phyloP scores from a whole-genome alignment of 2,113 vertebrate species.

The Limanda limanda region DNA sequence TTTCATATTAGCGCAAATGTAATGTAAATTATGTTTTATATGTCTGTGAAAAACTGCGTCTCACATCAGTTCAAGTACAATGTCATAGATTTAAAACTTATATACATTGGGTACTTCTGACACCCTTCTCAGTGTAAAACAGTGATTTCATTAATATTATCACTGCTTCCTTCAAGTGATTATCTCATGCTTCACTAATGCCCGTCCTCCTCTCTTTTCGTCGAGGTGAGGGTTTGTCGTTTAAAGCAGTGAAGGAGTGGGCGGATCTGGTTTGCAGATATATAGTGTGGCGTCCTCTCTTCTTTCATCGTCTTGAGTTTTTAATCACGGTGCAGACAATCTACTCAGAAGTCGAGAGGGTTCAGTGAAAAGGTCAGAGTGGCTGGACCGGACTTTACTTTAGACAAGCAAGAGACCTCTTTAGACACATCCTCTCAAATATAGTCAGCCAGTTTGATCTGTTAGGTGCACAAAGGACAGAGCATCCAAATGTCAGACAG shows the following conservation, averaged over 20 bases:
- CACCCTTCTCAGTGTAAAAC: background rate
- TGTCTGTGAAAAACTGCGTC: too few species aligned
- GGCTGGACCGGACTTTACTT: slow-evolving; percentile 10
- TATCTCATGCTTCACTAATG: slow-evolving; percentile 1
- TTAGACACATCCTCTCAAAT: slow-evolving; percentile 15
- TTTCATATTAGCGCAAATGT: too few species aligned
- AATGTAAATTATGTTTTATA: too few species aligned
- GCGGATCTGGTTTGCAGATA: background rate
- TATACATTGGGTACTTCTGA: background rate
- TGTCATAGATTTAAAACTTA: background rate
- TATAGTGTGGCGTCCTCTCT: background rate
- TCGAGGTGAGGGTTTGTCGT: slow-evolving; percentile 4
- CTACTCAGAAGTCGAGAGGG: background rate
- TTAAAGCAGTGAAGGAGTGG: background rate
- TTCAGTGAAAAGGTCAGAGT: slow-evolving; percentile 14
- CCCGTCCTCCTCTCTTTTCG: background rate
- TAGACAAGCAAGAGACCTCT: slow-evolving; percentile 26
- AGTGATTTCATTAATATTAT: background rate
- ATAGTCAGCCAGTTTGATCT: slow-evolving; percentile 23
- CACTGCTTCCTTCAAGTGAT: background rate
- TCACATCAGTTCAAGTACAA: background rate
- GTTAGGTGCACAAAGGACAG: slow-evolving; percentile 26
- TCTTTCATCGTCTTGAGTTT: slow-evolving; percentile 8
- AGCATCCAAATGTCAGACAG: slow-evolving; percentile 50
- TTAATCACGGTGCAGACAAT: slow-evolving; percentile 8